A percentile compares a stretch with the other conserved stretches of the same genome.
These are phyloP conservation scores for Holocentrus rufus DNA, from an alignment of 2,797 vertebrate species.

Conservation along the genomic window DNA sequence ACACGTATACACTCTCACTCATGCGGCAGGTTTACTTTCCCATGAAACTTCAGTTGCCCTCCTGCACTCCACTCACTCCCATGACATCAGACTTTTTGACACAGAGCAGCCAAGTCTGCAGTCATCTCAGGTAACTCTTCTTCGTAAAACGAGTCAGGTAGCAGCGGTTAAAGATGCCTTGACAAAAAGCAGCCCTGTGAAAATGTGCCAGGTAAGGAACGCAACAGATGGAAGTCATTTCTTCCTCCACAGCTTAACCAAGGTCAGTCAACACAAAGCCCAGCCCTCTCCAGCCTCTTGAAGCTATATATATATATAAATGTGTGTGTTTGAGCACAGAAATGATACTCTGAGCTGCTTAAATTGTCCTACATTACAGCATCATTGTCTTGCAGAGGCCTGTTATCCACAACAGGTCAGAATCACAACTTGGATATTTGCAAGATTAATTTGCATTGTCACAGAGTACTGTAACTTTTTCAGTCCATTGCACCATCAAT, in stretches of 20 bases:
- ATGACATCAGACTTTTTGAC: too few species aligned
- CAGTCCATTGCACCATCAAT: not conserved
- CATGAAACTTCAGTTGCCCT: too few species aligned
- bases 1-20: too few species aligned
- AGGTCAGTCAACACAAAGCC: not conserved
- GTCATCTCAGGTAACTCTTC: not conserved
- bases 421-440: not conserved
- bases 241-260: not conserved
- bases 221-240: not conserved
- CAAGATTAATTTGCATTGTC: slow-evolving; percentile 1
- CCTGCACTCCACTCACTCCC: too few species aligned
- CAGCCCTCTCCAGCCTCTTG: too few species aligned
- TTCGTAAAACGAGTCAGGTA: not conserved
- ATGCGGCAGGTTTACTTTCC: too few species aligned
- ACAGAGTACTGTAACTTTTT: not conserved
- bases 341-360: not conserved
- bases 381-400: not conserved
- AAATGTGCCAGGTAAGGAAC: not conserved
- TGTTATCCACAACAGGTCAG: not conserved
- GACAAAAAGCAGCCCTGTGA: not conserved
- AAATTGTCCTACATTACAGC: not conserved
- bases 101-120: too few species aligned
- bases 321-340: not conserved
- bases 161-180: not conserved
- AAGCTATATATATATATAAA: not conserved